Evolutionary conservation across 2,113 vertebrate species (phyloP).

Genomic region (Hemiscyllium ocellatum): DNA sequence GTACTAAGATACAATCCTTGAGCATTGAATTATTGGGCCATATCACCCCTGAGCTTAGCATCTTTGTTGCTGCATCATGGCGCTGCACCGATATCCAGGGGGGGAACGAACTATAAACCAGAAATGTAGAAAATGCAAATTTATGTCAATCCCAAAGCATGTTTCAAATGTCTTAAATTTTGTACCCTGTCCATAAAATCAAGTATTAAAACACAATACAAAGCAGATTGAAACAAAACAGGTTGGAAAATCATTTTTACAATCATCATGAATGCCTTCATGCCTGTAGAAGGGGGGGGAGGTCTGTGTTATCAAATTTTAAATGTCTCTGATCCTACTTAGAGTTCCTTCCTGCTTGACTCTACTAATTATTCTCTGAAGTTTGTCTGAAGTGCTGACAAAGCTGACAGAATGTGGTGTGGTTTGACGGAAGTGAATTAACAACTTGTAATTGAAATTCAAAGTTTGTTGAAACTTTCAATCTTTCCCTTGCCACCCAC

Average conservation of each 20-base stretch:
- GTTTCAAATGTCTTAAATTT: not conserved
- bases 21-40: not conserved
- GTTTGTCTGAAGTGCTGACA: not conserved
- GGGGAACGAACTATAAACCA: not conserved
- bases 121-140: not conserved
- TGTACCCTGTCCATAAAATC: not conserved
- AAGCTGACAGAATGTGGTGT: not conserved
- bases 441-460: not conserved
- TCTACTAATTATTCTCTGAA: not conserved
- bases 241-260: not conserved
- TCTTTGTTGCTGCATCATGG: not conserved
- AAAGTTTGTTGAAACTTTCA: not conserved
- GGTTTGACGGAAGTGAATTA: not conserved
- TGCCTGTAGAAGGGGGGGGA: not conserved
- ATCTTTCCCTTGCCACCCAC: not conserved
- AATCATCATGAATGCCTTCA: not conserved
- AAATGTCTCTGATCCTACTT: not conserved
- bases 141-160: not conserved
- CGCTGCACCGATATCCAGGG: not conserved
- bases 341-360: not conserved
- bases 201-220: not conserved
- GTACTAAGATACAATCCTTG: not conserved
- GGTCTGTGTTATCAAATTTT: not conserved
- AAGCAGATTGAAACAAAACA: not conserved
- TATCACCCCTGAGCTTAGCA: not conserved